These are phyloP conservation scores for Steatornis caripensis DNA, from an alignment of 2,113 vertebrate genomes.

Conservation along the genomic window DNA sequence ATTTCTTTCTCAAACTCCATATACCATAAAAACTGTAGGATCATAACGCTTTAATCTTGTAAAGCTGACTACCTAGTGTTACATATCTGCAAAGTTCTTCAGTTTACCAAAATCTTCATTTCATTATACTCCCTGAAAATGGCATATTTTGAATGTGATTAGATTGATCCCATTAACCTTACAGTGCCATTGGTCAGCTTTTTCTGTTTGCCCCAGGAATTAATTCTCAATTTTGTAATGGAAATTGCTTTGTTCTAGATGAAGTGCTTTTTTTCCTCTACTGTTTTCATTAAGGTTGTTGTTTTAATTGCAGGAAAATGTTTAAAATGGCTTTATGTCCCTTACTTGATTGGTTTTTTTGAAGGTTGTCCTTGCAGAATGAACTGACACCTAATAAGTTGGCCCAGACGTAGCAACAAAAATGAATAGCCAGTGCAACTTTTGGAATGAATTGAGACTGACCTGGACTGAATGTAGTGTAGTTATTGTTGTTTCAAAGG, in stretches of 20 bases:
- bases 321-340: conserved; percentile 14
- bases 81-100: not conserved
- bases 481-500: not conserved
- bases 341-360: not conserved
- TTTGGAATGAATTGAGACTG: not conserved
- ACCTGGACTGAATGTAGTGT: not conserved
- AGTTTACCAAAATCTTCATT: conserved; percentile 1
- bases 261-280: not conserved
- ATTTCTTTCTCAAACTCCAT: not conserved
- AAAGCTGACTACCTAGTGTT: not conserved
- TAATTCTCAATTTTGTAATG: conserved; percentile 27
- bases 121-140: not conserved
- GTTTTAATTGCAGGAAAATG: conserved; percentile 4
- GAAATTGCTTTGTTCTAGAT: not conserved
- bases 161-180: conserved; percentile 39
- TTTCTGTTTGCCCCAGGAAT: conserved; percentile 10
- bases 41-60: not conserved
- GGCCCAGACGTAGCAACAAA: not conserved
- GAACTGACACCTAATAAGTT: not conserved
- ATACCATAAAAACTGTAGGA: not conserved
- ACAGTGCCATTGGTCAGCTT: conserved; percentile 18
- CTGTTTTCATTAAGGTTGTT: conserved; percentile 12
- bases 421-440: not conserved
- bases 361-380: conserved; percentile 11
- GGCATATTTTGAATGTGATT: not conserved